Percentiles rank a stretch among this genome's conserved stretches.
Conservation (phyloP, 2,113 vertebrate species). For the Arvicanthis niloticus region DNA sequence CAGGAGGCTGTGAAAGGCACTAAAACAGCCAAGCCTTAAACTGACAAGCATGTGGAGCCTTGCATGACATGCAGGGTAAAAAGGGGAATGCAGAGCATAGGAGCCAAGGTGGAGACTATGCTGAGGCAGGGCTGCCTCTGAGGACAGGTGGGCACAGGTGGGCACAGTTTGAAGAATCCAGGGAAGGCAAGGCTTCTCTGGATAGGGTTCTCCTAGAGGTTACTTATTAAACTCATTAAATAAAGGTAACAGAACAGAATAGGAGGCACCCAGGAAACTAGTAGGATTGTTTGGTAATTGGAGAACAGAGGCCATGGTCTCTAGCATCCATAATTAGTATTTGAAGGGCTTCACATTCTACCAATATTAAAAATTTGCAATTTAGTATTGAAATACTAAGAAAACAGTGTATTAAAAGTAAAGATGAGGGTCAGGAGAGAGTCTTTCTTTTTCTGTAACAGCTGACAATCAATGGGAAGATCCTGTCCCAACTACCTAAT, state of each 20-base stretch:
- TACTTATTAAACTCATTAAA: constrained; percentile 69
- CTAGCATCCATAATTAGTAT: not conserved
- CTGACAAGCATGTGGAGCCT: not conserved
- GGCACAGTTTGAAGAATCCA: not conserved
- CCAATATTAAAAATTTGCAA: not conserved
- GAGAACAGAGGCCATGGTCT: constrained; percentile 14
- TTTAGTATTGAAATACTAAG: constrained; percentile 9
- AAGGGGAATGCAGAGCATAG: not conserved
- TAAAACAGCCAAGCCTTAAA: not conserved
- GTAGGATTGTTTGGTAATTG: not conserved
- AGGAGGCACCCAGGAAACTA: constrained; percentile 5
- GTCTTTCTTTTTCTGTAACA: not conserved
- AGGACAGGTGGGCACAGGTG: not conserved
- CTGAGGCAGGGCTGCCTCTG: not conserved
- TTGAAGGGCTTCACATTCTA: constrained; percentile 27
- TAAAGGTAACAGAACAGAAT: constrained; percentile 48
- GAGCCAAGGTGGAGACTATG: not conserved
- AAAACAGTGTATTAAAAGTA: not conserved
- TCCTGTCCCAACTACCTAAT: too few species aligned
- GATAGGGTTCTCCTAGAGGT: constrained; percentile 3
- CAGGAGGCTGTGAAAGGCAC: constrained; percentile 20
- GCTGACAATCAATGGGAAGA: not conserved
- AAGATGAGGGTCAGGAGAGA: not conserved
- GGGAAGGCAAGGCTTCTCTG: not conserved
- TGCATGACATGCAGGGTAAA: not conserved